Conservation (phyloP, 2,797 vertebrate genomes). For the Spheniscus humboldti region DNA sequence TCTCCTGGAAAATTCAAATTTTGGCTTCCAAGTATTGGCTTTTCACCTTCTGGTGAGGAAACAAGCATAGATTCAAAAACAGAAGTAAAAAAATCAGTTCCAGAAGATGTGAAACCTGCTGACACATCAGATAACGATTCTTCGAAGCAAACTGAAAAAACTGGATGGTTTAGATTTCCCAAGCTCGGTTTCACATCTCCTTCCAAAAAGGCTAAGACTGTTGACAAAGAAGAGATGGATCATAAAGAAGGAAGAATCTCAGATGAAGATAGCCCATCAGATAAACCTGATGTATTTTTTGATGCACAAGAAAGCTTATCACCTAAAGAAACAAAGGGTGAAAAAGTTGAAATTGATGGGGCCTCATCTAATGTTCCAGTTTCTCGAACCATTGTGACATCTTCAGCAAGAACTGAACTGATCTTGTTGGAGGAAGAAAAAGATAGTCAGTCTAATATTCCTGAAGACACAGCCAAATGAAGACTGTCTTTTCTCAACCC, state of each 20-base stretch:
- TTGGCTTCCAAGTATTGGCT: conserved; percentile 78
- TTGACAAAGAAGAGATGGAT: conserved; percentile 7
- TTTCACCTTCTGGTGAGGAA: conserved; percentile 71
- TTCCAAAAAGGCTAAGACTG: conserved; percentile 66
- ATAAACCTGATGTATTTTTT: conserved; percentile 64
- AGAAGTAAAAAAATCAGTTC: background rate
- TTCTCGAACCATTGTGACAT: conserved; percentile 71
- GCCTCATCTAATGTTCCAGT: background rate
- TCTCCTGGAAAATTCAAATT: conserved; percentile 74
- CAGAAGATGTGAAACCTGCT: conserved; percentile 35
- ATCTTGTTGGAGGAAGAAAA: conserved; percentile 70
- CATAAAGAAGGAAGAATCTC: conserved; percentile 26
- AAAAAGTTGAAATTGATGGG: background rate
- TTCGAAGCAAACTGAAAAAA: conserved; percentile 72
- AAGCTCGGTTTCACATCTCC: conserved; percentile 83
- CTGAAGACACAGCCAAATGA: conserved; percentile 30
- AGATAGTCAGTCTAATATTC: background rate
- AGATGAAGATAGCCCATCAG: conserved; percentile 64
- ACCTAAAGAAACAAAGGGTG: conserved; percentile 39
- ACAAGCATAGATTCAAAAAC: background rate
- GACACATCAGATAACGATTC: background rate
- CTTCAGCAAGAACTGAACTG: conserved; percentile 79
- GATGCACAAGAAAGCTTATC: conserved; percentile 72
- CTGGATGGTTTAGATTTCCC: conserved; percentile 86
- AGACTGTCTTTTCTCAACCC: background rate